These are phyloP conservation scores for Bagarius yarrelli DNA, from an alignment of 2,113 vertebrate genomes.

Conservation along the genomic window DNA sequence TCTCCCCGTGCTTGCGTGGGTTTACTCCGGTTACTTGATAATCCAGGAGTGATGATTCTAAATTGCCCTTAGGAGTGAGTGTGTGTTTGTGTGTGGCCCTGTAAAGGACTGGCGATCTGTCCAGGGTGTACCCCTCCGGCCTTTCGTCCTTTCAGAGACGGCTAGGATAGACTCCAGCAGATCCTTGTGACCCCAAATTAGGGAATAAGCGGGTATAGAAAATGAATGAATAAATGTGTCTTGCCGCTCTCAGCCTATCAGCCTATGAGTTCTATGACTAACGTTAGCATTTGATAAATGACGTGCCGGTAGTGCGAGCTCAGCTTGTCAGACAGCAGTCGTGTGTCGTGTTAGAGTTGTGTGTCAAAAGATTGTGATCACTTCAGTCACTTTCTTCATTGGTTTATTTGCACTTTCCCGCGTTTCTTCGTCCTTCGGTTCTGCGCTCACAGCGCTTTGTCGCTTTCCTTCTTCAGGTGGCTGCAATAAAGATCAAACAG, in stretches of 20 bases:
- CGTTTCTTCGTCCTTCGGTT: slow-evolving; percentile 11
- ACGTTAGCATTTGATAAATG: background rate
- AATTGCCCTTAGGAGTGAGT: too few species aligned
- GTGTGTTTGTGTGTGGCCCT: too few species aligned
- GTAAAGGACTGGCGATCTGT: too few species aligned
- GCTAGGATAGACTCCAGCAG: too few species aligned
- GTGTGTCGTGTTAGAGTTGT: background rate
- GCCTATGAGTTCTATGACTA: background rate
- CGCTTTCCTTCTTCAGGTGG: slow-evolving; percentile 98
- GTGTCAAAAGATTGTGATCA: background rate
- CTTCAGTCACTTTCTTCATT: slow-evolving; percentile 40
- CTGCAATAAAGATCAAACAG: slow-evolving; percentile 63
- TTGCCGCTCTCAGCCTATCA: background rate
- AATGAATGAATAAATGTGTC: too few species aligned
- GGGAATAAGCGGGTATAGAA: too few species aligned
- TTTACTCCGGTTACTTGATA: background rate
- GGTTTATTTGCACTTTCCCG: slow-evolving; percentile 47
- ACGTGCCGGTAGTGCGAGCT: slow-evolving; percentile 39
- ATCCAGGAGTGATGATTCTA: too few species aligned
- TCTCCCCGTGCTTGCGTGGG: too few species aligned
- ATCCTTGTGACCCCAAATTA: too few species aligned
- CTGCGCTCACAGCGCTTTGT: slow-evolving; percentile 91
- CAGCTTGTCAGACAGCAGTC: background rate
- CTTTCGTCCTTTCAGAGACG: too few species aligned
- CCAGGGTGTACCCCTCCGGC: too few species aligned